These are phyloP conservation scores for Callimorpha dominula DNA, from an alignment of 2,888 invertebrate genomes.

Conservation along the genomic window DNA sequence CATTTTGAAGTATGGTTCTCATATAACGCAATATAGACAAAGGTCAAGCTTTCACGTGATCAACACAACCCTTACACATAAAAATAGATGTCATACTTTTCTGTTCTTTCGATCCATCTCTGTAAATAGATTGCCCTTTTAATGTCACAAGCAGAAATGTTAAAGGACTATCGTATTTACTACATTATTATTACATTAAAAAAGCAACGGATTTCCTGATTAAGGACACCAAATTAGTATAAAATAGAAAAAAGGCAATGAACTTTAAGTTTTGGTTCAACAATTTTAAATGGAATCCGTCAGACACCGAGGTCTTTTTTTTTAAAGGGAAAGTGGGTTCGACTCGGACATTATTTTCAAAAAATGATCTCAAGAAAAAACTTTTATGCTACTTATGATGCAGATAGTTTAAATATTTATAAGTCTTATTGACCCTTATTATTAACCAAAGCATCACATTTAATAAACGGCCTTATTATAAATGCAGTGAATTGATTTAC, in stretches of 20 bases:
- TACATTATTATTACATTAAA: neutral
- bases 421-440: neutral
- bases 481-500: neutral
- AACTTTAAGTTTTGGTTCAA: neutral
- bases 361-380: no score
- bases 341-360: neutral
- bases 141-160: neutral
- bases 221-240: neutral
- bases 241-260: neutral
- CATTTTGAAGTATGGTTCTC: neutral
- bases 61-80: neutral
- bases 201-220: neutral
- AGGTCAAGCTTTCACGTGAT: constrained; percentile 1
- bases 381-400: no score
- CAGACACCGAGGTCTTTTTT: neutral
- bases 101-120: neutral
- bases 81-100: constrained; percentile 2
- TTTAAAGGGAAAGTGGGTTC: neutral
- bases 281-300: neutral
- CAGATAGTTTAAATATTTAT: no score
- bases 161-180: neutral
- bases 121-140: neutral
- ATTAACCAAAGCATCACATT: no score
- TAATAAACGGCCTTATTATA: neutral
- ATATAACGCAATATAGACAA: neutral